These are phyloP conservation scores for Anorthoa munda DNA, from an alignment of 2,888 invertebrate genomes.

Conservation along the genomic window DNA sequence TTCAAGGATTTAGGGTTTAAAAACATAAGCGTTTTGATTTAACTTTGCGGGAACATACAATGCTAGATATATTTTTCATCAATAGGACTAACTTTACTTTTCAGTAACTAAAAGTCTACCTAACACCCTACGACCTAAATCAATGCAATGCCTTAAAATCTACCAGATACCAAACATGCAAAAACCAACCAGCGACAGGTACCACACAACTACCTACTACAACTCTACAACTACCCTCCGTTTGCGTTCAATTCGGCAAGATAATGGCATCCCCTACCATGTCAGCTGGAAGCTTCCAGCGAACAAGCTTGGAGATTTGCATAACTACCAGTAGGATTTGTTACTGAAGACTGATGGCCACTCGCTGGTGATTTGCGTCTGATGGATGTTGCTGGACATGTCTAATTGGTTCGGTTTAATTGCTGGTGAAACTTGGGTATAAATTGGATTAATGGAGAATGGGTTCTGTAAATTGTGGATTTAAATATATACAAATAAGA, in stretches of 20 bases:
- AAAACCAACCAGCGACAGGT: background rate
- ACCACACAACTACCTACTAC: background rate
- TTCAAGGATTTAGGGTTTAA: background rate
- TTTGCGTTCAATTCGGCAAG: constrained; percentile 43
- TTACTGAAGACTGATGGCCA: constrained; percentile 45
- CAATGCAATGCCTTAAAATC: background rate
- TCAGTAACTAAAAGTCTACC: background rate
- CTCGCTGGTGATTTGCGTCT: constrained; percentile 41
- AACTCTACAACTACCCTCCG: background rate
- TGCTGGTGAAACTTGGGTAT: background rate
- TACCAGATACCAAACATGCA: background rate
- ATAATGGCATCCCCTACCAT: constrained; percentile 43
- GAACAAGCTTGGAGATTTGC: constrained; percentile 53
- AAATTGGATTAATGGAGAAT: background rate
- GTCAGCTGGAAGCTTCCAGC: constrained; percentile 15
- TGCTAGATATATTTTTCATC: background rate
- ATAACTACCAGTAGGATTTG: constrained; percentile 55
- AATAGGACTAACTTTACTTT: background rate
- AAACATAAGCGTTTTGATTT: background rate
- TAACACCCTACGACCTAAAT: background rate
- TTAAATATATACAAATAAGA: background rate
- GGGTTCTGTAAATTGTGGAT: background rate
- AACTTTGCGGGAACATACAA: background rate
- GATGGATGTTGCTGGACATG: constrained; percentile 44
- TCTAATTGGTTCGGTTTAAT: constrained; percentile 29